Base-by-base conservation (phyloP, 2,888 invertebrate species). In the Xestobium rufovillosum region DNA sequence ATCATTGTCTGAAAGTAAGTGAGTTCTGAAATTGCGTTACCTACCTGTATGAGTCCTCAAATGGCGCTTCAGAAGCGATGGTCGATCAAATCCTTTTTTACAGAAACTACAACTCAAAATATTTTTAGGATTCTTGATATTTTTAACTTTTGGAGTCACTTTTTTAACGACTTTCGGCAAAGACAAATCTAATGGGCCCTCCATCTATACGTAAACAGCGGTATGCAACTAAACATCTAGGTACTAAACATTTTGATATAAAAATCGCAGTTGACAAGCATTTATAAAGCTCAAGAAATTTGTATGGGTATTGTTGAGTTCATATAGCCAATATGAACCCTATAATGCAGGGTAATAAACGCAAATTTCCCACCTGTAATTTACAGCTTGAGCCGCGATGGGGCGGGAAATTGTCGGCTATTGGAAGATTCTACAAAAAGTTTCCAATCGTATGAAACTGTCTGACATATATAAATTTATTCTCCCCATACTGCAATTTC, bases 41-140 rank as follows among this genome's bases (percentile, higher is more conserved):
- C 57, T 68, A 86, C 90, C 91, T 52, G 92, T 92, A 63, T 92
- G 92, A 26, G 91, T 92, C 57, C 92, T 71, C 80, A 89, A 86
- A 65, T 92, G 92, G 51, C 92, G 73, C 61, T 90, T 89, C 34
- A 92, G 71, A 34, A 92, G 69, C 23, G 90, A 90, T 1, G 92
- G 92, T 45, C 92, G 72, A 66, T 92, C 92, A 61, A 92, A 92
- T 14, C 86, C 84, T 66, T 92, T 92, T 42, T 83, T 83, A 60
- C 92, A 92, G 28, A 88, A 84, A 65, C 87, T 84, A 59, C 92
- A 92, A 3, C 88, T 87, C 50, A 91, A 36, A 14, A 45, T 38
- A 30, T 31, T 34, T 35, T 47, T 47, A 29, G 31, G 31, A 14
- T 16, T 27, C 32, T 40, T 42, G 16, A n/a, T n/a, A 8, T 19